Base-by-base conservation (phyloP, 2,888 invertebrate species). In the Himalopsyche japonica region DNA sequence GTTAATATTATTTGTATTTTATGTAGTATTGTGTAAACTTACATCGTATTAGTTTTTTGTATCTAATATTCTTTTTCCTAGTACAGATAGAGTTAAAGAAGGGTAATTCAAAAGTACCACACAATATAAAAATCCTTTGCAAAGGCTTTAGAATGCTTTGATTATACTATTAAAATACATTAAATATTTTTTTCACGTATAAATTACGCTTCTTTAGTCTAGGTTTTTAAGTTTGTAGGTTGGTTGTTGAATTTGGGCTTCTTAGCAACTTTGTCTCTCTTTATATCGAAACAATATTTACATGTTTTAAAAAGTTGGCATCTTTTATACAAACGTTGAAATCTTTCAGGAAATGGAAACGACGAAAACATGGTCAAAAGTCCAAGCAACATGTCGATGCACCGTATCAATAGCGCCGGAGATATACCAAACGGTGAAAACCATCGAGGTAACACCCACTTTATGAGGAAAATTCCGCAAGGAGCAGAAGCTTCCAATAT, bases 401-500 rank as follows among this genome's bases (percentile, higher is more conserved):
- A 94, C 88, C 92, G 96, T 86, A 97, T 97, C 89, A 95, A 95
- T 86, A 97, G 97, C 89, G 93, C 95, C 32, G 93, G 93, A 24
- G 94, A 94, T 88, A 93, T 93, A 48, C 91, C 93, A 88, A 94
- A 94, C 88, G 94, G 94, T 76, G 95, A 95, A 87, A 94, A 94
- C 89, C 95, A 95, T 89, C 93, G 97, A 93, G 94, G 95, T 87
- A 98, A 98, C 89, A 95, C 96, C 83, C 94, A 98, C 88, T 98
- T 98, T 89, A 97, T 98, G 97, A 94, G 97, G 86, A 99, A 99
- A 92, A 97, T 99, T 90, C 99, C 99, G 18, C 95, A 95, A 0
- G 99, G 98, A 20, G 97, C 99, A 1, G 99, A 99, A 91, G 98
- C 99, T 1, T 98, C 98, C 85, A 99, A 99, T 90, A 99, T 99